These are phyloP conservation scores for Euspilapteryx auroguttella DNA, from an alignment of 2,888 invertebrate species.

Conservation along the genomic window DNA sequence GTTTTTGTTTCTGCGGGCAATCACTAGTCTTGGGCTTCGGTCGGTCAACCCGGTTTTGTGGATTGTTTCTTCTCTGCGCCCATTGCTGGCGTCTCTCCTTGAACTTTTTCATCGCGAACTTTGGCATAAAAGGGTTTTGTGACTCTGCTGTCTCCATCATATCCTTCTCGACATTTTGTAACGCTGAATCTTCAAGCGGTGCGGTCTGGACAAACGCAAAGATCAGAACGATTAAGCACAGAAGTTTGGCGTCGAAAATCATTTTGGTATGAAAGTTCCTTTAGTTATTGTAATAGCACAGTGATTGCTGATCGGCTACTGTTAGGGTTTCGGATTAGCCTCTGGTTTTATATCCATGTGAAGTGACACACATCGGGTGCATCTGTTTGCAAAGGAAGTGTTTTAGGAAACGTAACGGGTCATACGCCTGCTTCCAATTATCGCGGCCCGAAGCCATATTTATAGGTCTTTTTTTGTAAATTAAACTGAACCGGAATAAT, in stretches of 20 bases:
- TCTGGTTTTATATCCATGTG: conserved; percentile 50
- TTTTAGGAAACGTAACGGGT: conserved; percentile 51
- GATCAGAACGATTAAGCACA: too few species aligned
- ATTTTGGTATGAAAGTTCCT: too few species aligned
- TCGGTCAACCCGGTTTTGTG: conserved; percentile 13
- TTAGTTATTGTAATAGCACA: too few species aligned
- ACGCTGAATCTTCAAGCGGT: too few species aligned
- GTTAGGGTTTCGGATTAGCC: too few species aligned
- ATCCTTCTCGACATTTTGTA: conserved; percentile 15
- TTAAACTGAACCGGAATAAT: too few species aligned
- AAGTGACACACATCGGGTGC: conserved; percentile 47
- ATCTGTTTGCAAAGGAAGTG: conserved; percentile 37
- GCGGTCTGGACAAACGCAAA: too few species aligned
- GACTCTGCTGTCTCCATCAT: conserved; percentile 42
- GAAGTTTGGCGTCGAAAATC: too few species aligned
- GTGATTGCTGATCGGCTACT: too few species aligned
- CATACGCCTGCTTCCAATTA: conserved; percentile 45
- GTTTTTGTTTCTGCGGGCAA: too few species aligned
- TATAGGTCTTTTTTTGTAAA: conserved; percentile 19
- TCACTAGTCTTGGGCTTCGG: conserved; percentile 9
- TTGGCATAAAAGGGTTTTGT: conserved; percentile 39
- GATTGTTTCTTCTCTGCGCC: conserved; percentile 25
- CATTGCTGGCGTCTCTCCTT: conserved; percentile 29
- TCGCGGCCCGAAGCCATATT: conserved; percentile 27
- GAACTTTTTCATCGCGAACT: conserved; percentile 40